Percentiles rank a stretch among this genome's conserved stretches.
Evolutionary conservation across 1,140 invertebrate genomes (phyloP).

Genomic region (Caenorhabditis inopinata): DNA sequence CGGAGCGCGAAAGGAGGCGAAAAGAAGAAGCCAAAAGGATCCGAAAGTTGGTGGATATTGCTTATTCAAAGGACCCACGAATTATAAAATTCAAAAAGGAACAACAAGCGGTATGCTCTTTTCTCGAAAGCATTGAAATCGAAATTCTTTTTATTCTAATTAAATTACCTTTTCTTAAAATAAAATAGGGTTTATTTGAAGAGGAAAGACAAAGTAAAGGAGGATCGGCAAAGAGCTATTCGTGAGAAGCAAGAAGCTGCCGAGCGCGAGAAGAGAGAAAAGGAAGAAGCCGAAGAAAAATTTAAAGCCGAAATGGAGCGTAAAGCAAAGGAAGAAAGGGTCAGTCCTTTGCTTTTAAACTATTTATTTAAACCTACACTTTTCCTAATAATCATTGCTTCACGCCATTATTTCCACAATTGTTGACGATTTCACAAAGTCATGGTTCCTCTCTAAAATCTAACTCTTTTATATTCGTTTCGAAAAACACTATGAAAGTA

Average conservation of each 20-base stretch:
- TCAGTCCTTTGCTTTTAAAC: no score
- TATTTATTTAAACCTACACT: no score
- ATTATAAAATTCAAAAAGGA: constrained; percentile 88
- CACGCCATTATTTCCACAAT: no score
- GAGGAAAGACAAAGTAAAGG: constrained; percentile 70
- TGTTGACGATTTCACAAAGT: no score
- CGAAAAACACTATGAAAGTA: no score
- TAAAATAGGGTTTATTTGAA: no score
- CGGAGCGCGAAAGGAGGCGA: constrained; percentile 81
- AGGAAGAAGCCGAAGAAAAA: constrained; percentile 66
- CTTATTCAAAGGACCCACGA: constrained; percentile 87
- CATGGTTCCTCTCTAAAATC: no score
- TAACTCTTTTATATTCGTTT: no score
- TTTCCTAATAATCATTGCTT: no score
- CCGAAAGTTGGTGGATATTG: constrained; percentile 83
- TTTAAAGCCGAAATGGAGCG: constrained; percentile 10
- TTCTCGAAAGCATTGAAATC: no score
- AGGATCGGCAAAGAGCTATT: constrained; percentile 75
- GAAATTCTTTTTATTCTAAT: no score
- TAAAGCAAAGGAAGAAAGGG: constrained; percentile 15
- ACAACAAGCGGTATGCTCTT: constrained; percentile 69
- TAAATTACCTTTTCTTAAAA: no score
- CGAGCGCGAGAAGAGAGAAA: constrained; percentile 77
- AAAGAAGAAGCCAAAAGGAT: constrained; percentile 94
- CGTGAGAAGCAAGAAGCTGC: constrained; percentile 68